Evolutionary conservation across 2,797 vertebrate species (phyloP).

Genomic region (Crax fasciolata): DNA sequence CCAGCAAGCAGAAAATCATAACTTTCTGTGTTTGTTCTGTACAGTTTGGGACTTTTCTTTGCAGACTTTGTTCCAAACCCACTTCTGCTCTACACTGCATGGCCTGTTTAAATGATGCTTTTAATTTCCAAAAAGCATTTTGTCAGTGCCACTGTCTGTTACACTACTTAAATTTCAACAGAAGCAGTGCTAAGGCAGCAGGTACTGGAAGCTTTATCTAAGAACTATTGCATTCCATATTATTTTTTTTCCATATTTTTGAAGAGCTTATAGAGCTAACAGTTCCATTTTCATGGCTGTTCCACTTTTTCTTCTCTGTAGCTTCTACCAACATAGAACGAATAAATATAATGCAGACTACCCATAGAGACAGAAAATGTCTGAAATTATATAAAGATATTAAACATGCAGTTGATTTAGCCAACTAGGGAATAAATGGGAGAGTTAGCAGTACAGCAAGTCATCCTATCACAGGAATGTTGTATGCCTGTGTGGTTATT

Average conservation of each 20-base stretch:
- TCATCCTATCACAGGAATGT: rapidly evolving
- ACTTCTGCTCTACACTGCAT: not conserved
- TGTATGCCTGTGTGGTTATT: rapidly evolving
- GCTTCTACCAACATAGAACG: not conserved
- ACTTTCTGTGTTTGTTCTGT: not conserved
- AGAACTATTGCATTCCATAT: not conserved
- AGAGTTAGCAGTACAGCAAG: not conserved
- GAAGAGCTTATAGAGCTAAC: not conserved
- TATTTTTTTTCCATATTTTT: not conserved
- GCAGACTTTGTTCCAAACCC: not conserved
- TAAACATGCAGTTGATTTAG: rapidly evolving
- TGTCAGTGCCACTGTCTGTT: rapidly evolving
- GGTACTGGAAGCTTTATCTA: not conserved
- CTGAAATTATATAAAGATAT: not conserved
- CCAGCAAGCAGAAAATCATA: not conserved
- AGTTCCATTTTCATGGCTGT: not conserved
- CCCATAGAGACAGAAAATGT: not conserved
- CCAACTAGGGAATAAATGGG: not conserved
- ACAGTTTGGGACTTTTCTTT: too few relatives aligned
- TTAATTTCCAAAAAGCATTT: not conserved
- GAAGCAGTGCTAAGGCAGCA: not conserved
- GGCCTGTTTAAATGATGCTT: not conserved
- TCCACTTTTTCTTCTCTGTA: not conserved
- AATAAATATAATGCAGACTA: not conserved
- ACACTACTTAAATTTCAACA: not conserved